phyloP scores from a whole-genome alignment of 2,113 vertebrate genomes.

The Synchiropus splendidus region DNA sequence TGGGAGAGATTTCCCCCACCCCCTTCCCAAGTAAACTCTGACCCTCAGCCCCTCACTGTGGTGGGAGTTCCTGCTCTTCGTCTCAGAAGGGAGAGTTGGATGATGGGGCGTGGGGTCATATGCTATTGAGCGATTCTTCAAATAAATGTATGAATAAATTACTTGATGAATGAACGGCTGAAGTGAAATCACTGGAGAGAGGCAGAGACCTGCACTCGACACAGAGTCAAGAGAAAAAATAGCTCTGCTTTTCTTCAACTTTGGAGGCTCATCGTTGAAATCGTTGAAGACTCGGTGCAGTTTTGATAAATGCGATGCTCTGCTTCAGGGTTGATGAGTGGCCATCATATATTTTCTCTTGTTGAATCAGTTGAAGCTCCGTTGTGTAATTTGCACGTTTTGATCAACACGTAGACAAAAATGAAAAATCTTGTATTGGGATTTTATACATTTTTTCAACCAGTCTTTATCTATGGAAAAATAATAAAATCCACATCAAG shows the following conservation, averaged over 20 bases:
- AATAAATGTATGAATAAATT: constrained; percentile 61
- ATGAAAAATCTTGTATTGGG: too few species aligned
- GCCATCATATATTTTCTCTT: too few species aligned
- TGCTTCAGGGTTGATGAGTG: neutral
- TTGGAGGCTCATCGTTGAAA: constrained; percentile 10
- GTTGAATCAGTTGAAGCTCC: too few species aligned
- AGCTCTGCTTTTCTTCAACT: constrained; percentile 18
- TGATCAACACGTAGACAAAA: too few species aligned
- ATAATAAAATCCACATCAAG: too few species aligned
- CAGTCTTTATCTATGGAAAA: too few species aligned
- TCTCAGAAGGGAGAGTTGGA: constrained; percentile 40
- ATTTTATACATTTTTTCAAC: too few species aligned
- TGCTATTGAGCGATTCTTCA: constrained; percentile 55
- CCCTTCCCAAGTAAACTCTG: constrained; percentile 48
- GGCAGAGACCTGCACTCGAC: constrained; percentile 36
- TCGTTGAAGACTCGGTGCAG: constrained; percentile 11
- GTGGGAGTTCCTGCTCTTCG: constrained; percentile 41
- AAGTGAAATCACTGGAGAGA: constrained; percentile 39
- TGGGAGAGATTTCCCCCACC: constrained; percentile 36
- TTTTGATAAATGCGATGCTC: constrained; percentile 20
- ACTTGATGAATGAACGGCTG: constrained; percentile 43
- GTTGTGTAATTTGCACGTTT: too few species aligned
- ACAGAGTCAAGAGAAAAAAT: neutral
- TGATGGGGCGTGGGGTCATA: constrained; percentile 52
- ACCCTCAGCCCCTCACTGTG: constrained; percentile 53